Conservation (phyloP, 2,888 invertebrate species). For the Megamerina dolium region DNA sequence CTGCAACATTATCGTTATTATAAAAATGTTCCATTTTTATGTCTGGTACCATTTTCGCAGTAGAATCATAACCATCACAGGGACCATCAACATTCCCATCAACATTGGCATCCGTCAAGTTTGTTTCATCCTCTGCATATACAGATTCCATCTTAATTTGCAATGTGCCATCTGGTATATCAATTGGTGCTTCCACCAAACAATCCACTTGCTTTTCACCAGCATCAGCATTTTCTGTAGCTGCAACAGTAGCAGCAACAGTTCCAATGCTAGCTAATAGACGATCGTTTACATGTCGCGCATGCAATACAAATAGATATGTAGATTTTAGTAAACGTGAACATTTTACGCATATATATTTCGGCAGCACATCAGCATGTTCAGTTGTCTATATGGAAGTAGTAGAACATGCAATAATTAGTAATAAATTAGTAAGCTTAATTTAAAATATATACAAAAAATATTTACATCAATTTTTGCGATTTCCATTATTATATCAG, state of each 20-base stretch:
- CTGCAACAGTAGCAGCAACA: neutral
- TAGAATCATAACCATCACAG: too few species aligned
- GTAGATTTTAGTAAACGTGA: constrained; percentile 28
- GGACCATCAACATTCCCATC: too few species aligned
- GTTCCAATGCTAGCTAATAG: constrained; percentile 18
- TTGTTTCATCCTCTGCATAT: neutral
- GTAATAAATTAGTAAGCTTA: neutral
- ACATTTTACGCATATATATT: constrained; percentile 27
- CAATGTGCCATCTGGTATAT: constrained; percentile 26
- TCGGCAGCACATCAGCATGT: constrained; percentile 3
- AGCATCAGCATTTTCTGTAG: neutral
- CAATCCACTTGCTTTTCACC: constrained; percentile 23
- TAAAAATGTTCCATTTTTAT: too few species aligned
- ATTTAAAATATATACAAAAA: neutral
- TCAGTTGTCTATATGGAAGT: neutral
- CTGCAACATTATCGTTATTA: too few species aligned
- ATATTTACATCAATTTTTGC: constrained; percentile 9
- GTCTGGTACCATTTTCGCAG: too few species aligned
- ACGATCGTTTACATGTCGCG: constrained; percentile 26
- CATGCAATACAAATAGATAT: constrained; percentile 32
- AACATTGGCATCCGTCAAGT: neutral
- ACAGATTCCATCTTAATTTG: constrained; percentile 10
- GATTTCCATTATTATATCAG: constrained; percentile 10
- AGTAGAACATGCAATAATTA: too few species aligned
- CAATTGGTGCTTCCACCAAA: constrained; percentile 34